phyloP scores from a whole-genome alignment of 2,888 invertebrate species.

The Glyphotaelius pellucidus region DNA sequence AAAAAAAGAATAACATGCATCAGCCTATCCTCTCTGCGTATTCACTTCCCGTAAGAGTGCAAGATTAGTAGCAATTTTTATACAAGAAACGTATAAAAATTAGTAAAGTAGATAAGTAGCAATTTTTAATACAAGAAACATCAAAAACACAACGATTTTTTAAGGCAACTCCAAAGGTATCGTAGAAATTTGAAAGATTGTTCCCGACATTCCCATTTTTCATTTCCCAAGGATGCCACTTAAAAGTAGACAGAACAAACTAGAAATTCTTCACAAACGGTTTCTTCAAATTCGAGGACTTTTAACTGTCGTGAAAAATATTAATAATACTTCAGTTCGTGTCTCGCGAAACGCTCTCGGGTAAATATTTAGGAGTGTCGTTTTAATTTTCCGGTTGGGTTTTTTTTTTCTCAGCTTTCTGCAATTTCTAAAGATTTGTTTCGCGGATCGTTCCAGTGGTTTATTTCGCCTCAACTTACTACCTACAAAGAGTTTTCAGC shows the following conservation, averaged over 20 bases:
- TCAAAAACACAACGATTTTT: not conserved
- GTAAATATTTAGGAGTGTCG: conserved; percentile 20
- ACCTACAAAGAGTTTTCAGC: not conserved
- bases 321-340: not conserved
- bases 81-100: not conserved
- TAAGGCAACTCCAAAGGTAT: not conserved
- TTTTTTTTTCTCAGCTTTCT: conserved; percentile 12
- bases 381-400: conserved; percentile 44
- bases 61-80: not conserved
- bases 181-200: not conserved
- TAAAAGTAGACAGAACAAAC: not conserved
- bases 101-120: not conserved
- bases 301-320: not conserved
- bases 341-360: conserved; percentile 25
- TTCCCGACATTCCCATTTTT: not conserved
- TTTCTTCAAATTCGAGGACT: not conserved
- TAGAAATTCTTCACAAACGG: not conserved
- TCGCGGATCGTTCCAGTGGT: not conserved
- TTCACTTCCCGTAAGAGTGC: not conserved
- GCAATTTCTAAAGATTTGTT: conserved; percentile 31
- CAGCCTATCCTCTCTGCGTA: not conserved
- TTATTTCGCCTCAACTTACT: conserved; percentile 4
- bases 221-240: not conserved
- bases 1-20: not conserved
- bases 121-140: not conserved